These are phyloP conservation scores for Porites rus DNA, from an alignment of 92 coral and sea anemone species.

Conservation along the genomic window DNA sequence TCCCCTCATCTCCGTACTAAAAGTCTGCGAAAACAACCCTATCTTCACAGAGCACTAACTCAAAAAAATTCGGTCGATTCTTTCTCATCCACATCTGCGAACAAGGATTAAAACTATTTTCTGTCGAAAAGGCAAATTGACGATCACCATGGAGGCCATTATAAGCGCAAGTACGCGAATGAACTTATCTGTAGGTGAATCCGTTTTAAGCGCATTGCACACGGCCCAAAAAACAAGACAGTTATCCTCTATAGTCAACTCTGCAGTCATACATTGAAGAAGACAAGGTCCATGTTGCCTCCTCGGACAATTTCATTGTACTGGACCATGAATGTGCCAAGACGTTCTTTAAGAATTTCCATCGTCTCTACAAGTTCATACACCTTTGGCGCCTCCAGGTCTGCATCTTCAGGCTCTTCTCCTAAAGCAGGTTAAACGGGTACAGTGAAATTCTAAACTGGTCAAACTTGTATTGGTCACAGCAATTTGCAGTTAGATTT, in stretches of 20 bases:
- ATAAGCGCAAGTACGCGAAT: too few species aligned
- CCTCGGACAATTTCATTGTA: conserved; percentile 98
- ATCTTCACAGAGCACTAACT: too few species aligned
- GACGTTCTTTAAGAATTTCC: conserved; percentile 79
- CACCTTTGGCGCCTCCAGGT: conserved; percentile 95
- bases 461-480: background rate
- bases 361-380: conserved; percentile 81
- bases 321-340: conserved; percentile 71
- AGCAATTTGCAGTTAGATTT: background rate
- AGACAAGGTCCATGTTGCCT: conserved; percentile 97
- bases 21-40: too few species aligned
- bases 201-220: too few species aligned
- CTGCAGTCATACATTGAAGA: conserved; percentile 81
- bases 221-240: too few species aligned
- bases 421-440: conserved; percentile 59
- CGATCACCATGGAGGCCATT: too few species aligned
- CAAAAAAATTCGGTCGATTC: too few species aligned
- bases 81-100: too few species aligned
- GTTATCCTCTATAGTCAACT: background rate
- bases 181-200: too few species aligned
- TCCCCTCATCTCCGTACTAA: too few species aligned
- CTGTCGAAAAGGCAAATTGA: too few species aligned
- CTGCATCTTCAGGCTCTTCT: conserved; percentile 97
- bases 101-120: too few species aligned
- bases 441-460: background rate